Conservation (phyloP, 2,888 invertebrate genomes). For the Cosmorhoe ocellata region DNA sequence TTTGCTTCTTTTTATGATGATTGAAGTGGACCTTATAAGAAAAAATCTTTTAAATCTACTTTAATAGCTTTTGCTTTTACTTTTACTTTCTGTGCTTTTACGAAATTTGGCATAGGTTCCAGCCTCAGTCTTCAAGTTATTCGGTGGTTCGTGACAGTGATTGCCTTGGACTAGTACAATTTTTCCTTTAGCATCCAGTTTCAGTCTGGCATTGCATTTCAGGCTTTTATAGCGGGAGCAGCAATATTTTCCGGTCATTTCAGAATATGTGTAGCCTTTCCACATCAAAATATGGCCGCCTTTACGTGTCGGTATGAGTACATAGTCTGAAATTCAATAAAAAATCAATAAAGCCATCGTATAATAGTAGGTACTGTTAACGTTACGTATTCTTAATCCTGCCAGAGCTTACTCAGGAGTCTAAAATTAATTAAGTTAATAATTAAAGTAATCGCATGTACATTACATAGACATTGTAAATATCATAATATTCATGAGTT, state of each 20-base stretch:
- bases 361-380: no score
- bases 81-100: no score
- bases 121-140: conserved; percentile 8
- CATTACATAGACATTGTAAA: no score
- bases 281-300: conserved; percentile 43
- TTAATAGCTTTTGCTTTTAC: no score
- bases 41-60: no score
- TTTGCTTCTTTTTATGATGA: no score
- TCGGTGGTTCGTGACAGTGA: conserved; percentile 22
- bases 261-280: conserved; percentile 45
- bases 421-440: no score
- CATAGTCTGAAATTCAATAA: conserved; percentile 17
- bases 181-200: conserved; percentile 28
- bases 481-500: no score
- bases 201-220: conserved; percentile 41
- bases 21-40: no score
- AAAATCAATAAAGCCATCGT: not conserved
- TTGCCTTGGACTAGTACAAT: conserved; percentile 23
- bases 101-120: conserved; percentile 20
- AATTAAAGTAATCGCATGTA: no score
- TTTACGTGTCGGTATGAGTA: conserved; percentile 27
- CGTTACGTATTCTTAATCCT: no score
- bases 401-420: no score
- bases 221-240: conserved; percentile 35
- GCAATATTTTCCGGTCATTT: conserved; percentile 38